phyloP scores from a whole-genome alignment of 2,797 vertebrate species.

The Hemitrygon akajei region DNA sequence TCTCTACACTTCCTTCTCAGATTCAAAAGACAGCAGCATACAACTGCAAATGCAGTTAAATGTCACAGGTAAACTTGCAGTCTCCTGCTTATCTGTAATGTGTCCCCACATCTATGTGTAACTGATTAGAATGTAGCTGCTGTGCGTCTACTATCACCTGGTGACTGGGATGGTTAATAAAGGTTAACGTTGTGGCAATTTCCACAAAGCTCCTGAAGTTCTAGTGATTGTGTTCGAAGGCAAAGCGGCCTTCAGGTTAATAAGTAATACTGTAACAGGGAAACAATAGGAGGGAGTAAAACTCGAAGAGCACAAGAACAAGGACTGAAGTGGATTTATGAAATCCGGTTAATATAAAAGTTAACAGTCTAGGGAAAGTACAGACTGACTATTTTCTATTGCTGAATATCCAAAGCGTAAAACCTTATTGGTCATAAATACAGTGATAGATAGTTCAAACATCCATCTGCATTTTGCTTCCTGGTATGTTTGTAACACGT shows the following conservation, averaged over 20 bases:
- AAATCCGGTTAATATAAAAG: constrained; percentile 36
- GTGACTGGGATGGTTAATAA: background rate
- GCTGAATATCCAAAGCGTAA: constrained; percentile 37
- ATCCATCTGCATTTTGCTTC: constrained; percentile 53
- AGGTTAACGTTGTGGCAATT: background rate
- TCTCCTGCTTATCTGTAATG: constrained; percentile 46
- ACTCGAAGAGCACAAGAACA: constrained; percentile 15
- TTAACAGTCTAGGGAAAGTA: constrained; percentile 36
- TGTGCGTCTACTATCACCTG: constrained; percentile 41
- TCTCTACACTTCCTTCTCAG: constrained; percentile 38
- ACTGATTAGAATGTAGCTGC: constrained; percentile 56
- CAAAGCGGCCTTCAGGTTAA: constrained; percentile 27
- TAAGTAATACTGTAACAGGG: constrained; percentile 34
- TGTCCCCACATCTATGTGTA: constrained; percentile 47
- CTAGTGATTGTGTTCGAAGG: constrained; percentile 4
- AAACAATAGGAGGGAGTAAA: constrained; percentile 5
- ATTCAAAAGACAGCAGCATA: constrained; percentile 49
- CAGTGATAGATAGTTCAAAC: constrained; percentile 34
- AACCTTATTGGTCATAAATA: constrained; percentile 35
- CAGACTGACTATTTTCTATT: constrained; percentile 37
- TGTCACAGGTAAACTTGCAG: constrained; percentile 44
- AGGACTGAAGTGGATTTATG: constrained; percentile 32
- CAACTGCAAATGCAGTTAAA: constrained; percentile 46
- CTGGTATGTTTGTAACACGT: constrained; percentile 54
- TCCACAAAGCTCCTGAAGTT: constrained; percentile 9